Base-by-base conservation (phyloP, 1,140 invertebrate species). In the Pomacea maculata region DNA sequence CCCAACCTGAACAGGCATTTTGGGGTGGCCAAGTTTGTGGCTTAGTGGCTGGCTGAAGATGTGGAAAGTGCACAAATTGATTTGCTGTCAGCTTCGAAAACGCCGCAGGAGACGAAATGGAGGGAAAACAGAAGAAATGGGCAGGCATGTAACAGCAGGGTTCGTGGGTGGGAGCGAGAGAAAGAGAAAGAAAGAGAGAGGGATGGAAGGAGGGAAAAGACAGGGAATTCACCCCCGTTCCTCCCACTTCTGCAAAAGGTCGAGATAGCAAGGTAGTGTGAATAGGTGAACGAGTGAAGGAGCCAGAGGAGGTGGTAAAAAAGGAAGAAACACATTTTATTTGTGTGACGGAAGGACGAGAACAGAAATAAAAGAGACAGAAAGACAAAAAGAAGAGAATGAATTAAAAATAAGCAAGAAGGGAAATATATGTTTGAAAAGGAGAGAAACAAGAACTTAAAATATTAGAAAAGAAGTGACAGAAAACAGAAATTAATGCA, bases 1-100 rank as follows among this genome's bases (percentile, higher is more conserved):
- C 29, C n/a, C 6, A 70, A 70, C 6, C 67, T 70, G 67, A 70
- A n/a, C n/a, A 70, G 67, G 29, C 29, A n/a, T 70, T 34, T 34
- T 70, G 67, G 67, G 67, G n/a, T 70, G 67, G 67, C 67, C 67
- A 70, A 34, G n/a, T 70, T 70, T 70, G 21, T 70, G 21, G 21
- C n/a, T 70, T 70, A 25, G 21, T 70, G 21, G 21, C 29, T n/a
- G 10, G 6, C 67, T n/a, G 29, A 70, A 70, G 67, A 70, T 70
- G 4, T 70, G 11, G 67, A 70, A 34, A 70, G 67, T 70, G 67
- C n/a, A 34, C 6, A 70, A 70, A 70, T 25, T 70, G 57, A 61
- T 61, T 61, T 61, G 57, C 57, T 61, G 57, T 61, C 57, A 61
- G 57, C 15, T 61, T 61, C 57, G 57, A 61, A 61, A 61, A 61